Evolutionary conservation across 2,797 vertebrate genomes (phyloP).

Genomic region (Sparidentex hasta): DNA sequence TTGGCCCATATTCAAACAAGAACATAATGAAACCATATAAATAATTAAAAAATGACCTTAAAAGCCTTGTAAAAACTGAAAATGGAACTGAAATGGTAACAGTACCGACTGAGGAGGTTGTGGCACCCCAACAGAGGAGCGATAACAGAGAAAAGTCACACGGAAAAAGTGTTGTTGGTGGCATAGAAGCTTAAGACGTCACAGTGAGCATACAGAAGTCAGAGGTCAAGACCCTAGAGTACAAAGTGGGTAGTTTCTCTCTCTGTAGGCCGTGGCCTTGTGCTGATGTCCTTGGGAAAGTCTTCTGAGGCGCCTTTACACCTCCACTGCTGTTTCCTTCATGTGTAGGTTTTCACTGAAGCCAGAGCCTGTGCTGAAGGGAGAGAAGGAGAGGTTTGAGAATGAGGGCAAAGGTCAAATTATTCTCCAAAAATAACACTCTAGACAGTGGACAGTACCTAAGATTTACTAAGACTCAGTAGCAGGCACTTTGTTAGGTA

Average conservation of each 20-base stretch:
- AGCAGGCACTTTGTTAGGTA: not conserved
- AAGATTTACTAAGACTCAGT: not conserved
- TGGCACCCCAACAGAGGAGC: not conserved
- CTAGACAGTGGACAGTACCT: not conserved
- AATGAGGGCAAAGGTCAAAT: slow-evolving; percentile 6
- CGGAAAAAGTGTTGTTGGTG: slow-evolving; percentile 35
- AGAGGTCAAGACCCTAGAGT: slow-evolving; percentile 52
- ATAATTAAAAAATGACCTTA: slow-evolving; percentile 56
- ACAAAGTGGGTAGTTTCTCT: slow-evolving; percentile 58
- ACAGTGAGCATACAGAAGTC: slow-evolving; percentile 75
- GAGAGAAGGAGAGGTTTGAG: slow-evolving; percentile 6
- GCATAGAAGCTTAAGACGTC: slow-evolving; percentile 65
- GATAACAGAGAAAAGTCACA: slow-evolving; percentile 43
- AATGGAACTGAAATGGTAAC: slow-evolving; percentile 52
- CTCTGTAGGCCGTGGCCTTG: slow-evolving; percentile 58
- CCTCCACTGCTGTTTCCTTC: slow-evolving; percentile 65
- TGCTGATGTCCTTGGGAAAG: slow-evolving; percentile 60
- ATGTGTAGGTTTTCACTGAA: slow-evolving; percentile 85
- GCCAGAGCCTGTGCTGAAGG: slow-evolving; percentile 82
- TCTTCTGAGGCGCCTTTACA: slow-evolving; percentile 46
- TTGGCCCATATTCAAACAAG: slow-evolving; percentile 46
- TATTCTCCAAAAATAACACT: not conserved
- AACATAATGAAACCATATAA: slow-evolving; percentile 64
- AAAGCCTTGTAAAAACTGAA: slow-evolving; percentile 56
- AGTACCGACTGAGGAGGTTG: slow-evolving; percentile 19